Conservation (phyloP, 2,113 vertebrate species). For the Gila orcuttii region DNA sequence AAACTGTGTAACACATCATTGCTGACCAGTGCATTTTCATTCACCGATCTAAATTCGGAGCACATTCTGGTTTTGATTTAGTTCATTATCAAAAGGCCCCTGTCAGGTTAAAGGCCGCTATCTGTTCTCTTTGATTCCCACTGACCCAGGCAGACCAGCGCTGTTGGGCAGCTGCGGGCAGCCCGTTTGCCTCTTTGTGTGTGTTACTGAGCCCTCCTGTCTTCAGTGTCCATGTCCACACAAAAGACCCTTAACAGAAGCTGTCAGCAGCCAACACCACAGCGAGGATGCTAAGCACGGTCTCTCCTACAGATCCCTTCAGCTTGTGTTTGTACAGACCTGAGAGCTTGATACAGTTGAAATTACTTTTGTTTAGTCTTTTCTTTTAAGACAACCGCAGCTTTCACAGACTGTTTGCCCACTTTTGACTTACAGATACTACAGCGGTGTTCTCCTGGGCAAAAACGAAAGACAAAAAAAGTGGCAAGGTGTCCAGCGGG, state of each 20-base stretch:
- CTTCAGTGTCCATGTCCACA: slow-evolving; percentile 70
- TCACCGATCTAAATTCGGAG: background rate
- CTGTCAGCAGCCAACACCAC: slow-evolving; percentile 80
- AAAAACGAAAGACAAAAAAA: slow-evolving; percentile 56
- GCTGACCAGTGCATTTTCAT: background rate
- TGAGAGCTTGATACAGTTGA: slow-evolving; percentile 78
- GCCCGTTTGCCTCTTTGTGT: slow-evolving; percentile 67
- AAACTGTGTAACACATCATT: background rate
- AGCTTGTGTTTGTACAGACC: slow-evolving; percentile 76
- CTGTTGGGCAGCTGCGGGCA: slow-evolving; percentile 54
- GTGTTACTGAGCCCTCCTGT: slow-evolving; percentile 71
- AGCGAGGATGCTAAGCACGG: slow-evolving; percentile 64
- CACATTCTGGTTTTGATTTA: background rate
- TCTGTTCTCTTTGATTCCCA: slow-evolving; percentile 35
- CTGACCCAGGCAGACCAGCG: background rate
- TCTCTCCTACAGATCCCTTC: slow-evolving; percentile 69
- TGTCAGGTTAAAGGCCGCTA: background rate
- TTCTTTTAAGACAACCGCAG: slow-evolving; percentile 65
- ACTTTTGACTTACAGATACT: slow-evolving; percentile 20
- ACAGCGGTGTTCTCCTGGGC: slow-evolving; percentile 26
- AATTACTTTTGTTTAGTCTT: slow-evolving; percentile 63
- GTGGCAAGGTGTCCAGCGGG: slow-evolving; percentile 68
- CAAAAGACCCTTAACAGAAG: slow-evolving; percentile 81
- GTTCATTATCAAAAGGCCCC: background rate
- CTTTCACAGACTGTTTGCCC: slow-evolving; percentile 59